Evolutionary conservation across 2,888 invertebrate species (phyloP), one percentile per base, ranked within the genome.

Genomic region (Tenthredo livida): DNA sequence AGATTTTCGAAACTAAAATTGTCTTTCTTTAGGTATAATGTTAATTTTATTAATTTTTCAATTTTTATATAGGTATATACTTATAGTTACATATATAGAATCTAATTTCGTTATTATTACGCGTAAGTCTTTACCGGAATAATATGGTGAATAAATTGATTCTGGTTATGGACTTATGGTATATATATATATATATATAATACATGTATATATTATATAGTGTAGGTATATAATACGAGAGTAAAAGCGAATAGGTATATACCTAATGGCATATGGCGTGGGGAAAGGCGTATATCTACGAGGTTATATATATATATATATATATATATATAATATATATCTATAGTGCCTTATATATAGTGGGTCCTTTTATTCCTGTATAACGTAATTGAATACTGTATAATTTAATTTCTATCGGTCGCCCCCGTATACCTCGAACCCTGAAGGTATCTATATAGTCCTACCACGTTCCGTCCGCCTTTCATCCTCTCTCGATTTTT

Each of bases 401-500:
- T 90, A 93, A 93, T 93, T 92, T 91, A 91, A 93, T 93, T 92
- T 92, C 91, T 91, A 93, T 92, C 91, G 91, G 89, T 90, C 89
- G 89, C 61, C 80, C 58, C 70, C 54, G 40, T 67, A 21, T 67
- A 37, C 54, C 43, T 67, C 33, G 80, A 40, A 47, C 47, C 47
- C 47, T 15, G 47, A 12, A 47, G 54, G 33, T 50, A 50, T 50
- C 17, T 50, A 50, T 50, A 54, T 29, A 40, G n/a, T 21, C 89
- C 87, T 88, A 85, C 87, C 86, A 88, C 84, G 87, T 88, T 84
- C 86, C 86, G 88, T 92, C 91, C 92, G 92, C 92, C 92, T 92
- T 92, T 91, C 92, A 92, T 92, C 92, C 92, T 90, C 88, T 88
- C 91, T 90, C 91, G 2, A 5, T 70, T 91, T 91, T 92, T 92